Percentiles rank a stretch among this genome's conserved stretches.
Conservation (phyloP, 2,113 vertebrate species). For the Ptyas mucosa region DNA sequence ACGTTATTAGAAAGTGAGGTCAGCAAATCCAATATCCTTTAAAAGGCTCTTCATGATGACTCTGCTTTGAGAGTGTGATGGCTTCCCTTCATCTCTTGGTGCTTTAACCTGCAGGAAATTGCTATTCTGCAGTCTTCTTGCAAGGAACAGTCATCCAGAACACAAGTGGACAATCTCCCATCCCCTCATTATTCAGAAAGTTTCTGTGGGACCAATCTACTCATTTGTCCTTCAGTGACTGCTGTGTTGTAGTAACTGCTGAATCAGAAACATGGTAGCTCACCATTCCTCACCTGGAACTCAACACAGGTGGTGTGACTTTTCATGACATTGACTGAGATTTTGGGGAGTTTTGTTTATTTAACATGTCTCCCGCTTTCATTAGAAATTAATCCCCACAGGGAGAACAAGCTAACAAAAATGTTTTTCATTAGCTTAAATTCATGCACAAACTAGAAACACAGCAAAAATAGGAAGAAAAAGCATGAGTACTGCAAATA, state of each 20-base stretch:
- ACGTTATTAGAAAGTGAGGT: not conserved
- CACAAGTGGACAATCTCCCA: not conserved
- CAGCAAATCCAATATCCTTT: not conserved
- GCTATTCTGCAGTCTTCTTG: not conserved
- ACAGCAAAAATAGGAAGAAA: not conserved
- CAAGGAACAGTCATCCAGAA: not conserved
- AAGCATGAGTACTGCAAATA: not conserved
- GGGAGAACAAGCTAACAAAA: not conserved
- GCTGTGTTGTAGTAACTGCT: not conserved
- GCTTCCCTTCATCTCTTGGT: not conserved
- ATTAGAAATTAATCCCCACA: not conserved
- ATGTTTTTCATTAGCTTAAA: not conserved
- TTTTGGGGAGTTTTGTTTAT: not conserved
- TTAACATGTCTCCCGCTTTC: not conserved
- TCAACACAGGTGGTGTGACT: not conserved
- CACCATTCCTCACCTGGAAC: not conserved
- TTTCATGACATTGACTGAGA: not conserved
- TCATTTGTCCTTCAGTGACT: not conserved
- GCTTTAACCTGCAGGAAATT: not conserved
- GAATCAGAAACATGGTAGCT: not conserved
- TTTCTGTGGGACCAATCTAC: not conserved
- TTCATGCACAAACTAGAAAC: not conserved
- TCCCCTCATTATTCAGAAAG: not conserved
- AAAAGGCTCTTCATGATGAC: not conserved
- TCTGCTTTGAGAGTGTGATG: not conserved